Percentiles rank a stretch among this genome's conserved stretches.
Evolutionary conservation across 1,140 invertebrate genomes (phyloP).

Genomic region (Sitophilus oryzae): DNA sequence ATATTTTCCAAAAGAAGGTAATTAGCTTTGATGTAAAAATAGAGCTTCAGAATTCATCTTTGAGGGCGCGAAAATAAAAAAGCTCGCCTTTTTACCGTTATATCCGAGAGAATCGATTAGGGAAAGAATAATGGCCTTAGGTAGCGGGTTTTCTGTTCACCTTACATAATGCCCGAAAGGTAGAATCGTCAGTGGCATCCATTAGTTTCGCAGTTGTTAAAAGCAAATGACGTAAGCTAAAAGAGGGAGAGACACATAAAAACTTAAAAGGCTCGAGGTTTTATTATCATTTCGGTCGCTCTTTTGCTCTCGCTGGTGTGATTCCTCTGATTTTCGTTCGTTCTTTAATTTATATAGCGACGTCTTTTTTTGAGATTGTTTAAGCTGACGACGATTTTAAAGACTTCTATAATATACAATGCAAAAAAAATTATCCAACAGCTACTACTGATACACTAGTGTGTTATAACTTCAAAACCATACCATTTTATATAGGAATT

Average conservation of each 20-base stretch:
- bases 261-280: conserved; percentile 17
- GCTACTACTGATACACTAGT: too few relatives aligned
- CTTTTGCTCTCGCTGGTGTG: neutral
- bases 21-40: neutral
- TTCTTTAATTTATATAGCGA: neutral
- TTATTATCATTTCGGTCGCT: conserved; percentile 16
- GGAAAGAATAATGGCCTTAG: conserved; percentile 35
- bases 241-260: conserved; percentile 19
- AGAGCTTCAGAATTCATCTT: neutral
- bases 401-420: neutral
- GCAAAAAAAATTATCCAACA: too few relatives aligned
- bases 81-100: conserved; percentile 24
- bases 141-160: conserved; percentile 32
- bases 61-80: conserved; percentile 1
- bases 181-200: conserved; percentile 37
- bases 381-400: neutral
- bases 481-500: too few relatives aligned
- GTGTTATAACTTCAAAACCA: too few relatives aligned
- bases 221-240: conserved; percentile 39
- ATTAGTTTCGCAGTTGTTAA: conserved; percentile 41
- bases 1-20: neutral
- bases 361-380: neutral
- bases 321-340: neutral
- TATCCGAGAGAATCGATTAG: conserved; percentile 25
- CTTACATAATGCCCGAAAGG: conserved; percentile 33